Conservation (phyloP, 92 coral and sea anemone species). For the Zoanthus gigantus region DNA sequence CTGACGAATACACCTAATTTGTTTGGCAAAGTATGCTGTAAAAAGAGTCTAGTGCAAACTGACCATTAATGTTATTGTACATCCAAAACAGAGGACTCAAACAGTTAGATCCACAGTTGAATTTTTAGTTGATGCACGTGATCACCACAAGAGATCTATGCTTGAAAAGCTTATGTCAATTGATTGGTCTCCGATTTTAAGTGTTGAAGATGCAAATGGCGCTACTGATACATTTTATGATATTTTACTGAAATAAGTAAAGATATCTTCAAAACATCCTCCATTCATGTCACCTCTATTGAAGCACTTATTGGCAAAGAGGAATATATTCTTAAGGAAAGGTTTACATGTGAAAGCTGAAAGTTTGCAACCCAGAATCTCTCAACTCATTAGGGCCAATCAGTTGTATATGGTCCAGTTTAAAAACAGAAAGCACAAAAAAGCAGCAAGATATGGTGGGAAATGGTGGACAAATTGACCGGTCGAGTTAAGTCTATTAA, state of each 20-base stretch:
- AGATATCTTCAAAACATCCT: constrained; percentile 51
- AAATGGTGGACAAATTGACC: constrained; percentile 37
- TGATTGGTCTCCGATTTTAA: not conserved
- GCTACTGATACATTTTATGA: not conserved
- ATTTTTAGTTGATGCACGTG: not conserved
- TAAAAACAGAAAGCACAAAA: constrained; percentile 9
- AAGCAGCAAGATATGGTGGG: constrained; percentile 44
- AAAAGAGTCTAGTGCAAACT: constrained; percentile 53
- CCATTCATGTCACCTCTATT: constrained; percentile 24
- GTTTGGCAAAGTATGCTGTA: constrained; percentile 57
- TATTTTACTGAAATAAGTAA: constrained; percentile 38
- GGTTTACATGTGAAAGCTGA: constrained; percentile 50
- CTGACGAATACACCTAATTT: constrained; percentile 60
- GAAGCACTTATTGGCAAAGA: constrained; percentile 18
- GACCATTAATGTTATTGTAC: constrained; percentile 57
- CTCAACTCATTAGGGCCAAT: constrained; percentile 48
- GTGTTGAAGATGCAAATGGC: not conserved
- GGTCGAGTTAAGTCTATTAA: constrained; percentile 38
- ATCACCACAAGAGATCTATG: not conserved
- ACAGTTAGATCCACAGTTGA: not conserved
- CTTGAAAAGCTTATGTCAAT: not conserved
- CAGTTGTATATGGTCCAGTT: constrained; percentile 6
- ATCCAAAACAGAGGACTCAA: constrained; percentile 17
- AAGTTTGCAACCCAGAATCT: constrained; percentile 41
- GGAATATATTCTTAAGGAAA: constrained; percentile 50